Percentiles rank a stretch among this genome's conserved stretches.
These are phyloP conservation scores for Trypoxylon attenuatum DNA, from an alignment of 2,888 invertebrate species.

Conservation along the genomic window DNA sequence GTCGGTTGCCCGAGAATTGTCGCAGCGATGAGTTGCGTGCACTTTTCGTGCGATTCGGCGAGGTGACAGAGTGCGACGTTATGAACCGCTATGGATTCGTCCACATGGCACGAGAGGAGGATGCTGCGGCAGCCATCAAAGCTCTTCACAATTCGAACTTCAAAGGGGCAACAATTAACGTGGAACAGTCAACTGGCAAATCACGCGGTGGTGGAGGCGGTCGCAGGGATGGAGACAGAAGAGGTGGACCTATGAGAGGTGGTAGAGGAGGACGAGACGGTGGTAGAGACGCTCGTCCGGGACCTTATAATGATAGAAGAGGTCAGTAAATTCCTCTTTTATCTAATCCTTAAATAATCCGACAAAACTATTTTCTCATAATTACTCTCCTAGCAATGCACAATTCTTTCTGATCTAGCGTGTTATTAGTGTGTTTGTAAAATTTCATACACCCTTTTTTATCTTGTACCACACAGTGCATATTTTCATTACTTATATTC, in stretches of 20 bases:
- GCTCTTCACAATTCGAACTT: conserved; percentile 88
- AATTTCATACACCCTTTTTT: not conserved
- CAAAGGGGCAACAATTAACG: conserved; percentile 89
- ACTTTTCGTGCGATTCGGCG: conserved; percentile 90
- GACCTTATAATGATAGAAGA: conserved; percentile 73
- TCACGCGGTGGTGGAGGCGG: conserved; percentile 79
- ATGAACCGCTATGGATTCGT: conserved; percentile 97
- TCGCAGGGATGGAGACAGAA: conserved; percentile 77
- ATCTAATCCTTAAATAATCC: conserved; percentile 2
- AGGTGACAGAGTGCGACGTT: conserved; percentile 94
- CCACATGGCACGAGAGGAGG: conserved; percentile 89
- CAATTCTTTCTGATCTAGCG: not conserved
- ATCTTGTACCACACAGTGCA: conserved; percentile 1
- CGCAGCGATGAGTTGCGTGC: conserved; percentile 88
- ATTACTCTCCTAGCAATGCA: not conserved
- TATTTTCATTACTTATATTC: no score
- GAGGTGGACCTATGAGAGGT: conserved; percentile 76
- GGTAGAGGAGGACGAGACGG: conserved; percentile 75
- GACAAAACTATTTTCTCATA: conserved; percentile 52
- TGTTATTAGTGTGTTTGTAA: not conserved
- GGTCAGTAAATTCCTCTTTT: conserved; percentile 53
- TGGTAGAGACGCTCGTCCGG: conserved; percentile 74
- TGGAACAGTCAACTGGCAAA: conserved; percentile 88
- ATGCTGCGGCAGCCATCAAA: conserved; percentile 88
- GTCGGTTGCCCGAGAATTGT: conserved; percentile 90